A percentile compares a stretch with the other conserved stretches of the same genome.
phyloP scores from a whole-genome alignment of 1,140 invertebrate genomes.

The Diachasmimorpha longicaudata region DNA sequence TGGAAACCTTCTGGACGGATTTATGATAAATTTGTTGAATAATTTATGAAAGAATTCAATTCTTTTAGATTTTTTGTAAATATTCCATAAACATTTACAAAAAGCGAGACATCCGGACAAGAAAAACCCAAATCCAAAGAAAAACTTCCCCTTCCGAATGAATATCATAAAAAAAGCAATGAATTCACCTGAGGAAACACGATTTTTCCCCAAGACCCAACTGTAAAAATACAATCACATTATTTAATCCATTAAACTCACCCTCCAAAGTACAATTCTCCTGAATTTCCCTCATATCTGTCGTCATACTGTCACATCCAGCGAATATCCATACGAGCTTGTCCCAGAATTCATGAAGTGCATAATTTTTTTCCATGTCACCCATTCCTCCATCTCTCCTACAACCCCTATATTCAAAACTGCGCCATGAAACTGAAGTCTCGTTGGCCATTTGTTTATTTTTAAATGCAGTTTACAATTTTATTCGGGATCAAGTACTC shows the following conservation, averaged over 20 bases:
- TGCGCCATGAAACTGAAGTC: conserved; percentile 8
- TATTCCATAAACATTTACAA: too few species aligned
- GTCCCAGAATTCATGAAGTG: not conserved
- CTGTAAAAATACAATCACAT: not conserved
- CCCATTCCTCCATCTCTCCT: not conserved
- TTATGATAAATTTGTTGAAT: too few species aligned
- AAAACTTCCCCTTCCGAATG: too few species aligned
- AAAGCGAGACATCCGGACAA: too few species aligned
- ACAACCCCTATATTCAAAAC: not conserved
- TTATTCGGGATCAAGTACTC: conserved; percentile 1
- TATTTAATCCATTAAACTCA: not conserved
- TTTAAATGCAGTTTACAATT: conserved; percentile 2
- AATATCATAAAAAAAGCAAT: too few species aligned
- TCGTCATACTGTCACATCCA: not conserved
- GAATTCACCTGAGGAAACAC: not conserved
- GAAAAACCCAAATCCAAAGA: too few species aligned
- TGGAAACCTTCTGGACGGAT: not conserved
- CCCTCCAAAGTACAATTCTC: not conserved
- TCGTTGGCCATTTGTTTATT: not conserved
- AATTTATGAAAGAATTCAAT: too few species aligned
- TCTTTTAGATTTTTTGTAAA: too few species aligned
- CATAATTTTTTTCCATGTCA: conserved; percentile 7
- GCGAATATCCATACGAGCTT: not conserved
- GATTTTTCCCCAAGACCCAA: not conserved
- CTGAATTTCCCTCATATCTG: not conserved